These are phyloP conservation scores for Scaptomyza graminum DNA, from an alignment of 1,140 invertebrate genomes.

Conservation along the genomic window DNA sequence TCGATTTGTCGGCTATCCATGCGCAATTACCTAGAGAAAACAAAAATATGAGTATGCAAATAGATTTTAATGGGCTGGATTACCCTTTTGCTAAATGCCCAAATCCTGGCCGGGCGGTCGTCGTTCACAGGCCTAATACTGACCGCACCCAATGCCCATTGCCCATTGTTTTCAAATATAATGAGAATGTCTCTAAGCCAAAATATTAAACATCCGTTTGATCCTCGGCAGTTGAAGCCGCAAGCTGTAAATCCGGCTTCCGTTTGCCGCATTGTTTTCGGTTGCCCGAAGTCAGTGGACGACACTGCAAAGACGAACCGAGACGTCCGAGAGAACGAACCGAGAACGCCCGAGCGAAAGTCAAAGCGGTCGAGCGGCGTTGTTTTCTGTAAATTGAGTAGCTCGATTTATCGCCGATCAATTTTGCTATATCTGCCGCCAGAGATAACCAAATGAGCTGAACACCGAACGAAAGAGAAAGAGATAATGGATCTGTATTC, in stretches of 20 bases:
- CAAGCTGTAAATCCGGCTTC: slow-evolving; percentile 70
- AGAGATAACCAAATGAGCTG: slow-evolving; percentile 52
- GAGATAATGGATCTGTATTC: slow-evolving; percentile 21
- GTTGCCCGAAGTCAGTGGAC: slow-evolving; percentile 68
- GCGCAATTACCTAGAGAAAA: slow-evolving; percentile 80
- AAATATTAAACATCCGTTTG: slow-evolving; percentile 80
- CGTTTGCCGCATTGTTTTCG: slow-evolving; percentile 59
- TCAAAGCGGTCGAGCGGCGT: slow-evolving; percentile 65
- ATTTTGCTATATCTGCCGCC: slow-evolving; percentile 78
- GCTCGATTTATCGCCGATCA: slow-evolving; percentile 79
- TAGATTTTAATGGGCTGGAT: slow-evolving; percentile 81
- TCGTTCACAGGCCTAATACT: not conserved
- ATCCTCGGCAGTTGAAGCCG: slow-evolving; percentile 52
- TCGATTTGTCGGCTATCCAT: slow-evolving; percentile 54
- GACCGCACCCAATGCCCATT: slow-evolving; percentile 31
- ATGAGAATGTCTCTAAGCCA: slow-evolving; percentile 82
- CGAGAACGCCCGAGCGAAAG: slow-evolving; percentile 43
- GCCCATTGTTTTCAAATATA: slow-evolving; percentile 79
- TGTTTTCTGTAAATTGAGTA: slow-evolving; percentile 80
- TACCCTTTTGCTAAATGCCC: slow-evolving; percentile 80
- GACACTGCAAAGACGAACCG: not conserved
- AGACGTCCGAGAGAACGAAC: slow-evolving; percentile 20
- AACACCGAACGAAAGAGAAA: not conserved
- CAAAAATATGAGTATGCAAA: slow-evolving; percentile 81
- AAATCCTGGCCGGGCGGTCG: slow-evolving; percentile 66